Conservation (phyloP, 1,140 invertebrate species). For the Sipha flava region DNA sequence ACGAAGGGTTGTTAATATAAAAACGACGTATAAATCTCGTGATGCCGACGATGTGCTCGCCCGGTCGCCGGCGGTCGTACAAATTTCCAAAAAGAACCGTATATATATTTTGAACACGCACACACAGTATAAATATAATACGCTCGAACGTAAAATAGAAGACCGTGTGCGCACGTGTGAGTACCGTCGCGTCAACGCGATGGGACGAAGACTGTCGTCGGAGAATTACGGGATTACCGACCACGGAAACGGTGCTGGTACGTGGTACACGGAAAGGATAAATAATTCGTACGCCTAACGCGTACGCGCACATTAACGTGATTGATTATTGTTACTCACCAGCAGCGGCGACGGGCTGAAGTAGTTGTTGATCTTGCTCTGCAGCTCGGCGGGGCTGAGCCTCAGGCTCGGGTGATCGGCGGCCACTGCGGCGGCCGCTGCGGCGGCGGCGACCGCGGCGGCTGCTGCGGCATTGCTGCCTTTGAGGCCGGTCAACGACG, state of each 20-base stretch:
- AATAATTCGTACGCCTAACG: no score
- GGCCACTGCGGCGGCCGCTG: background rate
- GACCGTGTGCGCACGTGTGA: background rate
- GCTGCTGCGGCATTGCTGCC: background rate
- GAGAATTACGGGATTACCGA: no score
- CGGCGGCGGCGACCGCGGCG: background rate
- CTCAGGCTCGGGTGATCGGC: background rate
- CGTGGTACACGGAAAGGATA: no score
- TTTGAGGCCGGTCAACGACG: background rate
- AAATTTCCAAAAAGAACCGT: background rate
- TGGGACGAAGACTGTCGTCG: background rate
- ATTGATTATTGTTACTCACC: background rate
- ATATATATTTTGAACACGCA: background rate
- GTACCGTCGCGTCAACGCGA: background rate
- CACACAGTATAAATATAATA: background rate
- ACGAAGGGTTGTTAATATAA: background rate
- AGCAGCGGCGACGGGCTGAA: background rate
- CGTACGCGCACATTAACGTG: background rate
- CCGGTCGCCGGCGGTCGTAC: background rate
- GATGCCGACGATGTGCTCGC: background rate
- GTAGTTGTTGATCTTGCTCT: background rate
- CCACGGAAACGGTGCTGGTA: no score
- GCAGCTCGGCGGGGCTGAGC: background rate
- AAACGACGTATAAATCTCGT: background rate
- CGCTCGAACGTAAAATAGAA: background rate